Conservation (phyloP, 2,797 vertebrate species). For the Threskiornis aethiopicus region DNA sequence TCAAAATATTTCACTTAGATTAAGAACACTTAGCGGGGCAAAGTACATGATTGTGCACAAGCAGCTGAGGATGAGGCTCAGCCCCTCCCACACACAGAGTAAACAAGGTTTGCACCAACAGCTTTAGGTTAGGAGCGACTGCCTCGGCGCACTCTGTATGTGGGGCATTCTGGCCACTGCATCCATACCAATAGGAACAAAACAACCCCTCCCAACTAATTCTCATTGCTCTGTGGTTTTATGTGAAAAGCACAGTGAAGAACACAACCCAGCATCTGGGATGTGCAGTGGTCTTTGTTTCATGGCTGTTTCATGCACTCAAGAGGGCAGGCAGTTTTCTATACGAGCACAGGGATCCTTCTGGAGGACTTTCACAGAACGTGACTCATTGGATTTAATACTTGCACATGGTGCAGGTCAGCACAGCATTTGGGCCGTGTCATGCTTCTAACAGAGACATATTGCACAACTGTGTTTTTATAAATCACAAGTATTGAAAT, state of each 20-base stretch:
- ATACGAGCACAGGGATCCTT: fast-evolving
- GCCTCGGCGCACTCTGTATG: fast-evolving
- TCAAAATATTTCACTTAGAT: neutral
- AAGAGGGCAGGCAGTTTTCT: neutral
- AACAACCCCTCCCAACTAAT: neutral
- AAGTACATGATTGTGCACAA: fast-evolving
- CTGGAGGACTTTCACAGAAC: neutral
- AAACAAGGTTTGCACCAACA: neutral
- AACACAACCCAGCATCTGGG: neutral
- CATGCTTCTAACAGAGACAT: neutral
- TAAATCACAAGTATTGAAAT: neutral
- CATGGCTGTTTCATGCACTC: neutral
- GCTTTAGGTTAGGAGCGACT: neutral
- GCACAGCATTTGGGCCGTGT: neutral
- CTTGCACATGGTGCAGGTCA: too few relatives aligned
- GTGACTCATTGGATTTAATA: neutral
- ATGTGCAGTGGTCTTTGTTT: neutral
- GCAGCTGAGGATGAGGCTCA: neutral
- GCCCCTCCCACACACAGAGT: fast-evolving
- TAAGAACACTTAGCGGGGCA: fast-evolving
- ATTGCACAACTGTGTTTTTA: neutral
- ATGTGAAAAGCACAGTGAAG: neutral
- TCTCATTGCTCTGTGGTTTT: neutral
- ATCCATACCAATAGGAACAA: neutral
- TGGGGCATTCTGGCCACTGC: neutral